Base-by-base conservation (phyloP, 37 sponge, comb jelly and placozoan genomes). In the Agelas oroides region DNA sequence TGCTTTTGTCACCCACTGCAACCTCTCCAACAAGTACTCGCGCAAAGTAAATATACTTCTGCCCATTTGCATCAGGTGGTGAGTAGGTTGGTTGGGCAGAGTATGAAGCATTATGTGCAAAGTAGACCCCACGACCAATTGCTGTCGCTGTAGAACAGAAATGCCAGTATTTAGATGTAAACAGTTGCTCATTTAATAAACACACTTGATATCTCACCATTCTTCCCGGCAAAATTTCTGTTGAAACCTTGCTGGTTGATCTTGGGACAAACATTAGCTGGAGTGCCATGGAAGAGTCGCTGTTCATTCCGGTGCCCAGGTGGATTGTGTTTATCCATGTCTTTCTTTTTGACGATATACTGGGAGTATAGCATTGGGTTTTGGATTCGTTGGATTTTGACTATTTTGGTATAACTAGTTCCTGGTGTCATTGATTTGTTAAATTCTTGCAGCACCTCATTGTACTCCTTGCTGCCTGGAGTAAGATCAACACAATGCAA, bases 341-440 rank as follows among this genome's bases (percentile, higher is more conserved):
- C 70, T 58, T 74, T 85, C 70, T 93, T 93, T 53, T 77, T 73
- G 23, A 72, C 71, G 0, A 40, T 18, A 41, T 90, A 93, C 60
- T 86, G 83, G 25, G 34, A 31, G 53, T 89, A 93, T 0, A 86
- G 68, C 0, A 13, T 56, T 23, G 87, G 87, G 28, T 89, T 85
- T 54, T 93, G 90, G 24, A 93, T 61, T 24, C 94, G 84, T 40
- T 93, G 35, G 23, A 93, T 93, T 5, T 69, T 86, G 12, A 76
- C 23, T 53, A 93, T 80, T 23, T 79, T 69, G 23, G 3, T 46
- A 8, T 46, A 46, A 12, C 8, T 46, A 46, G 6, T 8, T n/a
- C n/a, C n/a, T n/a, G n/a, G n/a, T 46, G 5, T 20, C 81, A 90
- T 84, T 0, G 87, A 78, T 16, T 17, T 28, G 11, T 67, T 41